Percentiles rank a stretch among this genome's conserved stretches.
phyloP scores from a whole-genome alignment of 2,888 invertebrate species.

The Ormyrus thymus region DNA sequence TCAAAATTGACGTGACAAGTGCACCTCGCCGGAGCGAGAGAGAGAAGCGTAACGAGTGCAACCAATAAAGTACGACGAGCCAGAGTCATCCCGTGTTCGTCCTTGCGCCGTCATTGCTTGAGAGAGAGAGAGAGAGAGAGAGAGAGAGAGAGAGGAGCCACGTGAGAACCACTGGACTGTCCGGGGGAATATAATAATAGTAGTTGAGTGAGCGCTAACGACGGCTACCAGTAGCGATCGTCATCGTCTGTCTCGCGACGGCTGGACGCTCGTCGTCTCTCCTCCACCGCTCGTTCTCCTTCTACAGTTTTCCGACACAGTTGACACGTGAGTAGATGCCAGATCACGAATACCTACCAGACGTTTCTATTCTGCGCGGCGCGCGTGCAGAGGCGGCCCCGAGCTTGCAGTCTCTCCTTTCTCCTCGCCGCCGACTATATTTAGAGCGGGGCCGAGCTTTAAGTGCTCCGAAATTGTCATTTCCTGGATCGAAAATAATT shows the following conservation, averaged over 20 bases:
- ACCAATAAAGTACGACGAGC: neutral
- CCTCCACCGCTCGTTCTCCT: too few relatives aligned
- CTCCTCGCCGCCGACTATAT: conserved; percentile 16
- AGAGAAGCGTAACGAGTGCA: neutral
- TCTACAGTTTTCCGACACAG: too few relatives aligned
- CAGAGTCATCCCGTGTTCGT: conserved; percentile 1
- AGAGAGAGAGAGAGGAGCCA: conserved; percentile 57
- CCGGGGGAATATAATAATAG: conserved; percentile 47
- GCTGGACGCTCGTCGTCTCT: too few relatives aligned
- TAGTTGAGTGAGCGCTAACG: conserved; percentile 8
- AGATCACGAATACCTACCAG: conserved; percentile 4
- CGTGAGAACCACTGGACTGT: conserved; percentile 63
- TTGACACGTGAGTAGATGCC: conserved; percentile 39
- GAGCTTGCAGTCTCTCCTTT: neutral
- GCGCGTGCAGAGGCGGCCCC: too few relatives aligned
- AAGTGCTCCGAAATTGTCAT: conserved; percentile 48
- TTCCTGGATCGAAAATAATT: conserved; percentile 46
- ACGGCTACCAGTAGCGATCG: too few relatives aligned
- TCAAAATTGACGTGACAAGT: neutral
- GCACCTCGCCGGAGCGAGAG: neutral
- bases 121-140: conserved; percentile 51
- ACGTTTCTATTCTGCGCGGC: conserved; percentile 26
- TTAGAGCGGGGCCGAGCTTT: conserved; percentile 18
- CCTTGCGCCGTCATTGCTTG: conserved; percentile 45
- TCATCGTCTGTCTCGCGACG: too few relatives aligned